A percentile compares a stretch with the other conserved stretches of the same genome.
These are phyloP conservation scores for Scaptomyza tumidula DNA, from an alignment of 2,888 invertebrate genomes.

Conservation along the genomic window DNA sequence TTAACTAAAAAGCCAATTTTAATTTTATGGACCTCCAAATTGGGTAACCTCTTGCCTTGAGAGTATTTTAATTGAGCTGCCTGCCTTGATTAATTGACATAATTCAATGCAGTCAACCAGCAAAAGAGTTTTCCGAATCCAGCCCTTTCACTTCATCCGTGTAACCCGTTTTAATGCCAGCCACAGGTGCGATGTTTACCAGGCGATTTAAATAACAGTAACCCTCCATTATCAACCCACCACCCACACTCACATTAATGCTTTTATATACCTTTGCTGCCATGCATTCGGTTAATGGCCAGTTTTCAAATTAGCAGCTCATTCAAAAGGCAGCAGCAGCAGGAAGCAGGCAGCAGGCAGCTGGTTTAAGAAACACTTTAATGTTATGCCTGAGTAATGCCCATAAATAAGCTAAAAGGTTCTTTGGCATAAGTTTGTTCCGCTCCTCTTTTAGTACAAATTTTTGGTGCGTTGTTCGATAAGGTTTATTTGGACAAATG, in stretches of 20 bases:
- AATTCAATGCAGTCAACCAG: constrained; percentile 47
- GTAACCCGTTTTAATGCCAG: constrained; percentile 53
- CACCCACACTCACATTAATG: neutral
- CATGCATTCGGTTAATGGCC: constrained; percentile 43
- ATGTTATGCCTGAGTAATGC: constrained; percentile 64
- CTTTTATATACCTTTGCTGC: neutral
- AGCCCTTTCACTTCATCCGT: neutral
- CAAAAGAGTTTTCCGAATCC: constrained; percentile 15
- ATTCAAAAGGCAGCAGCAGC: constrained; percentile 36
- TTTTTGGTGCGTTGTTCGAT: constrained; percentile 34
- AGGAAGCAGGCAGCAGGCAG: constrained; percentile 39
- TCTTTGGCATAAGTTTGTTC: constrained; percentile 55
- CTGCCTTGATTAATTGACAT: constrained; percentile 70
- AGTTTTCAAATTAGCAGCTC: constrained; percentile 76
- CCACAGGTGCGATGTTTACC: constrained; percentile 67
- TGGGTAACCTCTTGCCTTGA: constrained; percentile 35
- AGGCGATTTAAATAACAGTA: constrained; percentile 43
- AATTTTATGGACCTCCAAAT: constrained; percentile 47
- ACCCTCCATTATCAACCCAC: neutral
- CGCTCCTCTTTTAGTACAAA: constrained; percentile 24
- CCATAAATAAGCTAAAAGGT: constrained; percentile 75
- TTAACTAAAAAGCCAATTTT: constrained; percentile 42
- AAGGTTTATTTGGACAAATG: constrained; percentile 39
- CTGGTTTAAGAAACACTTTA: constrained; percentile 67
- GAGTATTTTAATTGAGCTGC: constrained; percentile 71